phyloP scores from a whole-genome alignment of 1,140 invertebrate genomes.

The Drosophila chauvacae region DNA sequence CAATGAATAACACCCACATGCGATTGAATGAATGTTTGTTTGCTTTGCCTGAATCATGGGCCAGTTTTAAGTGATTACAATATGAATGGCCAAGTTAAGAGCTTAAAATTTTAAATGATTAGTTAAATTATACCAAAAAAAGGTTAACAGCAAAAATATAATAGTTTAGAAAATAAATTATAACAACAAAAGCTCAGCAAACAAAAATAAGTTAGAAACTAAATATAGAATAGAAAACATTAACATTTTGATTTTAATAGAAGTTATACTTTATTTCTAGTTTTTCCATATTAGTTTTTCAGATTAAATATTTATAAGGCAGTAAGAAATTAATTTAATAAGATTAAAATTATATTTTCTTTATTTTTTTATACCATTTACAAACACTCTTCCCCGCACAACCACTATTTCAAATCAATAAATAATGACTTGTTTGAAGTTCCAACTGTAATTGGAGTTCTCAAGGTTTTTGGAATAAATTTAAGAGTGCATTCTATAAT shows the following conservation, averaged over 20 bases:
- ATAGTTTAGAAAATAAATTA: background rate
- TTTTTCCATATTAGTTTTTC: background rate
- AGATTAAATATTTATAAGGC: background rate
- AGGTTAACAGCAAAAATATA: background rate
- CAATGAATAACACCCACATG: slow-evolving; percentile 59
- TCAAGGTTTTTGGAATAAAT: slow-evolving; percentile 2
- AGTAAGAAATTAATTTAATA: too few relatives aligned
- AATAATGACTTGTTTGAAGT: background rate
- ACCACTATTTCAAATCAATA: background rate
- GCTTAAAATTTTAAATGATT: background rate
- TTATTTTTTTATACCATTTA: background rate
- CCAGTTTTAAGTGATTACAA: background rate
- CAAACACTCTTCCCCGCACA: background rate
- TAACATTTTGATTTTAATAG: background rate
- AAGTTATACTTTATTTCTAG: background rate
- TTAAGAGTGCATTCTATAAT: slow-evolving; percentile 9
- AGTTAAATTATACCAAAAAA: background rate
- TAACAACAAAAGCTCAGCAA: too few relatives aligned
- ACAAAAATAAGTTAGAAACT: background rate
- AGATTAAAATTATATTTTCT: background rate
- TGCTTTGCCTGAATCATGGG: slow-evolving; percentile 21
- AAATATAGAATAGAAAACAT: background rate
- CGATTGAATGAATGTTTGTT: slow-evolving; percentile 40
- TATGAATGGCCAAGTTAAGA: slow-evolving; percentile 1
- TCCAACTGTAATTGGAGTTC: slow-evolving; percentile 2